Evolutionary conservation across 2,888 invertebrate genomes (phyloP), one percentile per base, ranked within the genome.

Genomic region (Tachystola acroxantha): DNA sequence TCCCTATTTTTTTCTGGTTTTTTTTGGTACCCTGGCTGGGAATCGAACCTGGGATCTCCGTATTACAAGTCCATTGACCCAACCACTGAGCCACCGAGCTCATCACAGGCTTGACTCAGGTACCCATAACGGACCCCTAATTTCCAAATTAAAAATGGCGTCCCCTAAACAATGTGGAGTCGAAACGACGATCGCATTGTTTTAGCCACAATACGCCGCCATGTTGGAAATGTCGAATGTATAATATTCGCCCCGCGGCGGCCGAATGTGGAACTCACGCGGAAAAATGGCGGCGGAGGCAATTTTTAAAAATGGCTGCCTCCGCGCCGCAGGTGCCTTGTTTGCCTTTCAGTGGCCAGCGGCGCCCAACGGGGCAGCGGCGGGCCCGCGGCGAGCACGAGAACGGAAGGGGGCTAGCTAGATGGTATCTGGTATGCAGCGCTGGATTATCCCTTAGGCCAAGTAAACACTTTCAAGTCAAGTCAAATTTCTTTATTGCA

Each of bases 291-390:
- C 81, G 85, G 72, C 79, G 27, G 27, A 27, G 84, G 80, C 73
- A 81, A 81, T 81, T 82, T 82, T 84, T 85, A 80, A 80, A 85
- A 84, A 84, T 84, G 85, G 84, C 85, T 76, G 84, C 82, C 81
- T 68, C 24, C 61, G 61, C 63, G 68, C 16, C 16, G 66, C 65
- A 64, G 67, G 64, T 68, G 69, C 70, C 72, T 65, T 70, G 70
- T 67, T 66, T 32, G 32, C 32, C 16, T 33, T 33, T 33, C 25
- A 33, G n/a, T n/a, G n/a, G n/a, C n/a, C n/a, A n/a, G n/a, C n/a
- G n/a, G n/a, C n/a, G n/a, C n/a, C n/a, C n/a, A n/a, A n/a, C n/a
- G n/a, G n/a, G n/a, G n/a, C n/a, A n/a, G n/a, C n/a, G n/a, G n/a
- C n/a, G n/a, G n/a, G n/a, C n/a, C n/a, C n/a, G n/a, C n/a, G n/a